These are phyloP conservation scores for Botia almorhae DNA, from an alignment of 2,797 vertebrate genomes.

Conservation along the genomic window DNA sequence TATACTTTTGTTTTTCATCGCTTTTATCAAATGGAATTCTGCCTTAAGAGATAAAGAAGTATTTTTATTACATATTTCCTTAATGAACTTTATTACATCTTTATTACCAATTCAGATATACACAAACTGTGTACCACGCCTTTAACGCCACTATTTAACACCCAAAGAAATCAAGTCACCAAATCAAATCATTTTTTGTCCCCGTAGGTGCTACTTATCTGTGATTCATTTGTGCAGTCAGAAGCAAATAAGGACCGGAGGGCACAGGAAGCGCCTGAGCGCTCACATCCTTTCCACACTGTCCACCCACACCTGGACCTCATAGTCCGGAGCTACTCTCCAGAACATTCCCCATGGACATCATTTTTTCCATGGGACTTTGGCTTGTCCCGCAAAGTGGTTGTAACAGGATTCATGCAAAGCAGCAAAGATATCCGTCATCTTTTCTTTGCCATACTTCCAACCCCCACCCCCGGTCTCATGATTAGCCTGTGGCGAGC, in stretches of 20 bases:
- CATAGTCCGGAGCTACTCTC: constrained; percentile 15
- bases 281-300: constrained; percentile 12
- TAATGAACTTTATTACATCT: not conserved
- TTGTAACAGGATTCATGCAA: constrained; percentile 50
- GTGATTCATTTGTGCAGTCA: constrained; percentile 22
- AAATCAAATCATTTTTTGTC: not conserved
- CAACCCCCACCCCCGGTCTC: not conserved
- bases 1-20: too few relatives aligned
- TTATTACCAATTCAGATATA: not conserved
- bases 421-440: constrained; percentile 38
- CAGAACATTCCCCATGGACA: constrained; percentile 32
- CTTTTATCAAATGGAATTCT: not conserved
- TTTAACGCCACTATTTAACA: not conserved
- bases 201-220: constrained; percentile 6
- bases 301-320: constrained; percentile 36
- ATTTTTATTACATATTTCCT: not conserved
- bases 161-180: constrained; percentile 17
- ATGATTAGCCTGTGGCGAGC: not conserved
- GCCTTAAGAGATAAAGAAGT: not conserved
- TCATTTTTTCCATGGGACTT: constrained; percentile 40
- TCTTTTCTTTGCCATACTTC: not conserved
- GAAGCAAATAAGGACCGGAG: constrained; percentile 34
- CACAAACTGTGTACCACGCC: not conserved
- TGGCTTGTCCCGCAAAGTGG: constrained; percentile 22
- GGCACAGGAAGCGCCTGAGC: constrained; percentile 36